phyloP scores from a whole-genome alignment of 2,113 vertebrate species.

The Rhodinocichla rosea region DNA sequence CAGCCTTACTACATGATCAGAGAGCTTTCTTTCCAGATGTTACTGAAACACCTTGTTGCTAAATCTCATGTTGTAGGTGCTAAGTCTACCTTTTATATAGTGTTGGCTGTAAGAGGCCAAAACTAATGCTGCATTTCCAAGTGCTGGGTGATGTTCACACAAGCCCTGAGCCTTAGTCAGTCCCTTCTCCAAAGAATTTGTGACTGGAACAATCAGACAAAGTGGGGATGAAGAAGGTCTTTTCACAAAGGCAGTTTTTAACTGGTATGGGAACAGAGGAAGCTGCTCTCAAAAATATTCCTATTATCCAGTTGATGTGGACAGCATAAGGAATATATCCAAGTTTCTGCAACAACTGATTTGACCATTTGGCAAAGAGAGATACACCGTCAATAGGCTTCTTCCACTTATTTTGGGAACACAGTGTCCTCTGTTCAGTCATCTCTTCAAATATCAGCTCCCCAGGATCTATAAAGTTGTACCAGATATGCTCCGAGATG shows the following conservation, averaged over 20 bases:
- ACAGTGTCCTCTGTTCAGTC: not conserved
- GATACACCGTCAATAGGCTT: not conserved
- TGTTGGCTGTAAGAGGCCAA: not conserved
- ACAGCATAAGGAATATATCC: not conserved
- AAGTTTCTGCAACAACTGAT: not conserved
- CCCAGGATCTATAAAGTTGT: not conserved
- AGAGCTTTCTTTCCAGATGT: not conserved
- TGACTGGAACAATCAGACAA: not conserved
- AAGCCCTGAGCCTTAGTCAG: not conserved
- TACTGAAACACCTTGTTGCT: not conserved
- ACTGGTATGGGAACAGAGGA: not conserved
- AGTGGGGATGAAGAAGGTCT: not conserved
- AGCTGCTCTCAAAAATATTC: not conserved
- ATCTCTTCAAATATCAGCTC: not conserved
- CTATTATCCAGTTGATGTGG: not conserved
- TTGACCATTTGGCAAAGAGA: not conserved
- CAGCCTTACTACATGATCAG: not conserved
- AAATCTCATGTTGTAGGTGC: not conserved
- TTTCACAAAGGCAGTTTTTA: not conserved
- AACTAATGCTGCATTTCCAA: not conserved
- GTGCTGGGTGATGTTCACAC: not conserved
- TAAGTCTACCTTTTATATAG: not conserved
- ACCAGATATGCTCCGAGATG: not conserved
- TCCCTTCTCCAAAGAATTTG: not conserved
- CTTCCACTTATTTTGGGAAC: not conserved